Evolutionary conservation across 64 coral and sea anemone species (phyloP), one percentile per base, ranked within the genome.

Genomic region (Astreopora myriophthalma): DNA sequence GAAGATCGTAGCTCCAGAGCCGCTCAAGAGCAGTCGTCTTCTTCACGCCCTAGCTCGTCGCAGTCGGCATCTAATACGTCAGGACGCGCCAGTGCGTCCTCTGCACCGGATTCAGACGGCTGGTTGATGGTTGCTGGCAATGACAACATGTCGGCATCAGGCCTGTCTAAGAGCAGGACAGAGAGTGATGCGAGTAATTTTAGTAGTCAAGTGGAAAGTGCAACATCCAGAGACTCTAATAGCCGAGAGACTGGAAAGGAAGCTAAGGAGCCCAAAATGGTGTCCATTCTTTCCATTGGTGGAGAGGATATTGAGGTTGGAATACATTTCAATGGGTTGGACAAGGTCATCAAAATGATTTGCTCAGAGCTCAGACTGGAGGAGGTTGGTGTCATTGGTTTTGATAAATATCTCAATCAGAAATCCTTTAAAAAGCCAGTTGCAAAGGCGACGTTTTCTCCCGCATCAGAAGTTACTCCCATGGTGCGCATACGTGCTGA

Each of bases 401-500:
- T 99, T 31, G 97, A 99, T 6, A 93, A 90, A 63, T 99, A 84
- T 86, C 76, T 99, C 0, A 99, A 93, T 39, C 85, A 85, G 24
- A 99, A 99, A 19, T 90, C 95, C 57, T 71, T 77, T 38, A 97
- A 86, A 49, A 85, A 88, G 67, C 76, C 19, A 16, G 62, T 63
- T 25, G 38, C 65, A 29, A 76, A 60, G 51, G 76, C 73, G 31
- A 34, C 82, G 5, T 23, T 87, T 48, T 64, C 92, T 36, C 38
- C 88, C 24, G 17, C 34, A 5, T 86, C 79, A n/a, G 36, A 68
- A 17, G 49, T 66, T 3, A 57, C 48, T 33, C 95, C 91, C 34
- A 90, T 85, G 91, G 65, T 73, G 17, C 61, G 48, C 57, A 74
- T 94, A 1, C 63, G 95, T 6, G 74, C 75, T n/a, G 91, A 94